A percentile compares a stretch with the other conserved stretches of the same genome.
phyloP scores from a whole-genome alignment of 1,140 invertebrate species.

The Aphaenogaster ashmeadi region DNA sequence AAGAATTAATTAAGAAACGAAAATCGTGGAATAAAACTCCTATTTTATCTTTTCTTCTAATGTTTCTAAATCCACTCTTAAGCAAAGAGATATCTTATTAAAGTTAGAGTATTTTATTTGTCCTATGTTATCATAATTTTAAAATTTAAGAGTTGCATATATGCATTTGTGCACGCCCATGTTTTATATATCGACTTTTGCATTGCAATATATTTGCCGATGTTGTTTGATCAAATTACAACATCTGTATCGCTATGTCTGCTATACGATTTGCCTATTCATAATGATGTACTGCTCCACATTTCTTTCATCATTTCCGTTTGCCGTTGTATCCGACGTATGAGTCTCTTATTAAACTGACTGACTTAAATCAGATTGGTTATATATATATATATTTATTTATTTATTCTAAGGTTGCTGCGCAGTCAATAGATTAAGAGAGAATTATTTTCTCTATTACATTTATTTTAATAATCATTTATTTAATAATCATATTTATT shows the following conservation, averaged over 20 bases:
- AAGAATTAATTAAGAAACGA: too few species aligned
- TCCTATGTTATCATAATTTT: background rate
- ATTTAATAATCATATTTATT: too few species aligned
- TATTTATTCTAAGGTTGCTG: background rate
- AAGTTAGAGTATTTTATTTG: too few species aligned
- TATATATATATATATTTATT: too few species aligned
- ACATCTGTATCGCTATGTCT: background rate
- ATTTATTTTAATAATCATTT: background rate
- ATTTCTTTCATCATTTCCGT: background rate
- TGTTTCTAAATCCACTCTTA: too few species aligned
- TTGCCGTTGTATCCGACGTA: background rate
- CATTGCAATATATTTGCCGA: background rate
- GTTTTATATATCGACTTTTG: background rate
- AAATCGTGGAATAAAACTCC: too few species aligned
- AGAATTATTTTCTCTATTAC: background rate
- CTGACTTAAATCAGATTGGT: background rate
- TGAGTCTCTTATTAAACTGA: background rate
- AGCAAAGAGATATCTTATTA: too few species aligned
- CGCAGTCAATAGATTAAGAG: background rate
- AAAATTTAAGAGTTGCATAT: background rate
- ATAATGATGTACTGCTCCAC: background rate
- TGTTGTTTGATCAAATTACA: background rate
- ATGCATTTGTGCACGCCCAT: background rate
- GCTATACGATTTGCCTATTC: background rate
- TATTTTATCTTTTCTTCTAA: too few species aligned